Evolutionary conservation across 2,113 vertebrate genomes (phyloP), one percentile per base, ranked within the genome.

Genomic region (Oncorhynchus gorbuscha): DNA sequence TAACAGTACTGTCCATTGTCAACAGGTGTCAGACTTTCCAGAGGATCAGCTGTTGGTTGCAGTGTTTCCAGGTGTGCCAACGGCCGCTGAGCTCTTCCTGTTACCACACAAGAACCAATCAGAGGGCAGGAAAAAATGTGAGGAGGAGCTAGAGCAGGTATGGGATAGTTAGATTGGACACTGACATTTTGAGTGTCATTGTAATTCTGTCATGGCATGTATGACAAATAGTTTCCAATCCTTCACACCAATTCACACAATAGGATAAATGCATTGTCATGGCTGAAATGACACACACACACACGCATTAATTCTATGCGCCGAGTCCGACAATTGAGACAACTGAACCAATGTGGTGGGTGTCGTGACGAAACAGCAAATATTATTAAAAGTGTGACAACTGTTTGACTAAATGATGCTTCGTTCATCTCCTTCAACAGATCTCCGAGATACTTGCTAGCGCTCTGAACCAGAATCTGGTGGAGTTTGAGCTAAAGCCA

Each of bases 21-120:
- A 18, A 16, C 87, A 99, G 97, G 95, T 98, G 18, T 95, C 95
- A 0, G 92, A 95, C 45, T 93, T 98, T 79, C 95, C 95, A 0
- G 94, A 96, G 64, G 96, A 98, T 22, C 96, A 97, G 90, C 93
- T 99, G 75, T 84, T 99, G 12, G 95, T 98, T 0, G 97, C 98
- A 0, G 92, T 99, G 71, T 96, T 98, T 78, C 94, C 96, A 7
- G 97, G 97, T 26, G 92, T 99, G 28, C 98, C 98, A 1, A 99
- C 97, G 11, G 96, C 96, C 13, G 97, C 97, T 5, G 98, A 99
- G n/a, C 95, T 99, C 49, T 99, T 98, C 85, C 94, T 99, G 70
- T 91, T 99, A 22, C 98, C 98, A 30, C 90, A 90, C 51, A 97
- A 93, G 91, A 98, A 97, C 86, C 87, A 94, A 69, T 95, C 96